Base-by-base conservation (phyloP, 2,888 invertebrate genomes). In the Metalampra italica region DNA sequence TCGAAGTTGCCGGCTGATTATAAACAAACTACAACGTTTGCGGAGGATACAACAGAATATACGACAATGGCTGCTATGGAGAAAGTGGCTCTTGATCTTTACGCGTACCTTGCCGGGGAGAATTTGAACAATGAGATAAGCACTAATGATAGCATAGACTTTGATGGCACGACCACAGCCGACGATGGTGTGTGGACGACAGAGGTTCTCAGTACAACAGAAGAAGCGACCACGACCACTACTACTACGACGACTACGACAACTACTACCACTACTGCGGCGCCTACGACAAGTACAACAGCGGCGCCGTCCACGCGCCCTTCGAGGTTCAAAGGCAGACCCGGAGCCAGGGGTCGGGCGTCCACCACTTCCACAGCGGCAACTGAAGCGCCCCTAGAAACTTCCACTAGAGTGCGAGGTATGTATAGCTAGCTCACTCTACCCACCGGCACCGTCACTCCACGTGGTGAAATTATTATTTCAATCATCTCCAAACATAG, bases 1-100 rank as follows among this genome's bases (percentile, higher is more conserved):
- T 81, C 87, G 0, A 89, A 89, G 61, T 64, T 86, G 32, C 83
- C 86, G 5, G 39, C 79, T 0, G 87, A 84, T 50, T 86, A 84
- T 55, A 84, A 84, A 49, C 77, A 71, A 45, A 85, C 86, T 1
- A 87, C 84, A 0, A 67, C 83, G 1, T 81, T 77, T 47, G 88
- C 85, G 46, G 82, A 82, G 53, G 88, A 88, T 11, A 88, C 88
- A 7, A 92, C 91, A 3, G 92, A 93, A 29, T 92, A 93, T 32
- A 93, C 93, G 0, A 91, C 91, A 9, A 92, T 92, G 77, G 91
- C 92, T 0, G 91, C 92, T 0, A 95, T 94, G 93, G 94, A 95
- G 68, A 95, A 96, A 82, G 94, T 94, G 0, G 96, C 96, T 9
- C 85, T 95, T 11, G 96, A 96, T 64, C 84, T 96, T 43, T 96